phyloP scores from a whole-genome alignment of 2,113 vertebrate species.

The Platichthys flesus region DNA sequence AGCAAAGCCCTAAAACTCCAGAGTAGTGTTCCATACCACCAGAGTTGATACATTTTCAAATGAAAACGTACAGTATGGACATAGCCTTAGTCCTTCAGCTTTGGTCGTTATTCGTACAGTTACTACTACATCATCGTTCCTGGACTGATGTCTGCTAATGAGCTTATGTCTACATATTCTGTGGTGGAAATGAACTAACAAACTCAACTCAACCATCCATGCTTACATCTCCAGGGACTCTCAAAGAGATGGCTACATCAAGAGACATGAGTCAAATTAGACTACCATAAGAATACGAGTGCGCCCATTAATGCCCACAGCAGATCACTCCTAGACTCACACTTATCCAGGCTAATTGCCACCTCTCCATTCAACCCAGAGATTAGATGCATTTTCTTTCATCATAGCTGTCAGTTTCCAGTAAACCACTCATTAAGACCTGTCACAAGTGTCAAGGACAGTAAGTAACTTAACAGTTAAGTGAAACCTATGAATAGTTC shows the following conservation, averaged over 20 bases:
- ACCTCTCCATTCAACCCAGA: slow-evolving; percentile 50
- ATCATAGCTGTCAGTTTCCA: neutral
- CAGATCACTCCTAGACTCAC: slow-evolving; percentile 55
- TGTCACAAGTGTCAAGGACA: neutral
- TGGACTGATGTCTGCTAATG: neutral
- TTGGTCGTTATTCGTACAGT: neutral
- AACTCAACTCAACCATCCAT: slow-evolving; percentile 11
- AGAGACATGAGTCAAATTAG: slow-evolving; percentile 36
- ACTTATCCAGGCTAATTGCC: slow-evolving; percentile 45
- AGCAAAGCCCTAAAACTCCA: too few relatives aligned
- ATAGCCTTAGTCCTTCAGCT: neutral
- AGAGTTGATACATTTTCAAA: neutral
- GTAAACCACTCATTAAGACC: neutral
- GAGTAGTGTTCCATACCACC: neutral
- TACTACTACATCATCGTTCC: neutral
- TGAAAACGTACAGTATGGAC: neutral
- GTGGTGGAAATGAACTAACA: slow-evolving; percentile 2
- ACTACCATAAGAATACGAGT: slow-evolving; percentile 4
- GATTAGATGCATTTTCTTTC: neutral
- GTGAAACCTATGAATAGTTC: neutral
- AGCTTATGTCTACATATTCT: slow-evolving; percentile 3
- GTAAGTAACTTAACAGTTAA: neutral
- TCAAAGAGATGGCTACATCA: slow-evolving; percentile 1
- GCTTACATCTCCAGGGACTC: neutral
- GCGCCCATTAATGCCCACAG: slow-evolving; percentile 48